A percentile compares a stretch with the other conserved stretches of the same genome.
phyloP scores from a whole-genome alignment of 1,140 invertebrate genomes.

The Nixonia krombeini region DNA sequence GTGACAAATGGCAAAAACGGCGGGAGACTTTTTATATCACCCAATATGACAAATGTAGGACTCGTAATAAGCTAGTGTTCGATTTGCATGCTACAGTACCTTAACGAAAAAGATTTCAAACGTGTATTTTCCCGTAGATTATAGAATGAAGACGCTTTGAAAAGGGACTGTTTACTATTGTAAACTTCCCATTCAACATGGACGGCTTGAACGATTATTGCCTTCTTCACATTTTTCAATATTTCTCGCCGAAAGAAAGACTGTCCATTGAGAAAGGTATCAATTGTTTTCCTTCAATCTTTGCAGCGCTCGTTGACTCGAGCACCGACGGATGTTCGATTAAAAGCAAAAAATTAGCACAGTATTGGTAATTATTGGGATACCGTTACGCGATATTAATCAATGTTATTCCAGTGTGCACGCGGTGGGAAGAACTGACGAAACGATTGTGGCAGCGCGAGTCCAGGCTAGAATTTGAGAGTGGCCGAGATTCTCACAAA shows the following conservation, averaged over 20 bases:
- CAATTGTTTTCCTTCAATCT: background rate
- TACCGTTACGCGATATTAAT: no score
- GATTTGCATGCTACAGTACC: no score
- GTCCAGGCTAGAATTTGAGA: constrained; percentile 20
- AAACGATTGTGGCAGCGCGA: constrained; percentile 17
- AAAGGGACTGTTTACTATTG: background rate
- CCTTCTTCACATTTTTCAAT: constrained; percentile 32
- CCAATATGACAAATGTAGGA: no score
- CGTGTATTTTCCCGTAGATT: no score
- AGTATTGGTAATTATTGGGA: background rate
- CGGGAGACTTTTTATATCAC: no score
- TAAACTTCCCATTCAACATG: background rate
- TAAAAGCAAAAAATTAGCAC: background rate
- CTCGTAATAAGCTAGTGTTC: no score
- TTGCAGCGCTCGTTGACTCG: no score
- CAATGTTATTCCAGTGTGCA: constrained; percentile 16
- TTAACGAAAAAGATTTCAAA: no score
- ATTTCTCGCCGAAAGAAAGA: constrained; percentile 21
- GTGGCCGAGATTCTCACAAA: constrained; percentile 4
- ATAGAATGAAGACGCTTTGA: background rate
- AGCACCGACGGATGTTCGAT: no score
- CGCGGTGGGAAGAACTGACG: constrained; percentile 18
- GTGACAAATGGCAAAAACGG: no score
- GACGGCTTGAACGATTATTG: constrained; percentile 30
- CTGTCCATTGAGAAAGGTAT: constrained; percentile 22